Evolutionary conservation across 2,888 invertebrate species (phyloP), one percentile per base, ranked within the genome.

Genomic region (Andrena trimmerana): DNA sequence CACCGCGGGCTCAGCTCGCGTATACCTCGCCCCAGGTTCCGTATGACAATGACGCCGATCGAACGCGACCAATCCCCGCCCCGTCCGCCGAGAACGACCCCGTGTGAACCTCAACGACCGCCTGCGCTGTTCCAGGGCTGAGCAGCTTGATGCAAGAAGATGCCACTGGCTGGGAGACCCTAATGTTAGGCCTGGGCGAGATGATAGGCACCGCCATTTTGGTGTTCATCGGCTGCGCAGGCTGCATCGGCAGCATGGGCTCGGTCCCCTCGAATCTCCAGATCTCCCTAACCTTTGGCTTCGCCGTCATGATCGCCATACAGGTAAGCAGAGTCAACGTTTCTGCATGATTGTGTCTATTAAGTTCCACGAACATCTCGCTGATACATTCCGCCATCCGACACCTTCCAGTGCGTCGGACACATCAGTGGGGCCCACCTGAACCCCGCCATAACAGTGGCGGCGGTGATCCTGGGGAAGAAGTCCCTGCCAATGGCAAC

Each of bases 351-450:
- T 42, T 5, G 20, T 4, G 5, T 5, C 42, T 16, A 42, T 42
- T 4, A 42, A 42, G 42, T 0, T 42, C 4, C 42, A 4, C 42
- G 5, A 42, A 4, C 42, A 42, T 42, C 42, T 16, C 42, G 16
- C 42, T 42, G 16, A 42, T 1, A 42, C 1, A 16, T 16, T 42
- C 5, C 16, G 42, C n/a, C 29, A n/a, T 20, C 0, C 52, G 31
- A 57, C n/a, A 67, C 74, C 86, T 94, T 94, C 70, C 94, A 96
- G 95, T 95, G 95, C 57, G 96, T 97, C 84, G 97, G 97, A 0
- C 97, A 97, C 90, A 96, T 97, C 70, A 97, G 97, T 31, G 97
- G 96, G 31, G 96, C 97, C 0, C 97, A 97, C 91, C 95, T 97
- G 91, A 97, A 98, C 94, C 97, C 97, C 0, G 96, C 96, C 0